Base-by-base conservation (phyloP, 2,797 vertebrate species). In the Urophycis tenuis region DNA sequence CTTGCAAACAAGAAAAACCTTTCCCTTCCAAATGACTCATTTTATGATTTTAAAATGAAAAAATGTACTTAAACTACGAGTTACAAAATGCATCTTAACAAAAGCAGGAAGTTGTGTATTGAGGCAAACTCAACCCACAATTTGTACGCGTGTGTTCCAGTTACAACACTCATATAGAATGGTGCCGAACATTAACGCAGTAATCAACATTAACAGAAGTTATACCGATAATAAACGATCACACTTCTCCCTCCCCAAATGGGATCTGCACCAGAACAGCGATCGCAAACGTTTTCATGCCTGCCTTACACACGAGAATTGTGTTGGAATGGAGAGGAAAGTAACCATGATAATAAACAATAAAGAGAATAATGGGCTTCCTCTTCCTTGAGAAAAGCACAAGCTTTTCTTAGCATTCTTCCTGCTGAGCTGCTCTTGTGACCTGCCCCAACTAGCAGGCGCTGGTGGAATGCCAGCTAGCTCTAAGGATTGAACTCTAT, bases 81-180 rank as follows among this genome's bases (percentile, higher is more conserved):
- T 25, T 25, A n/a, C 30, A 75, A 75, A 29, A 36, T 8, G 34
- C 34, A 72, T 0, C 64, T 7, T 72, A 80, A 90, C 87, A 90
- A 91, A 89, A 85, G 83, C 83, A 90, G 87, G 88, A 90, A 88
- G 77, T 75, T 77, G 25, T 77, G 0, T 83, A 85, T 85, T 88
- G 83, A 84, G 71, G 60, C 49, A 49, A 77, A 75, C 78, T n/a
- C 77, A 49, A 75, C 78, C 41, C 73, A 45, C 79, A 53, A 75
- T 80, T 81, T 83, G 77, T 71, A 72, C 79, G 70, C 69, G n/a
- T n/a, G n/a, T 74, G 72, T 74, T 29, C 76, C 69, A 75, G 30
- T 53, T 22, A 2, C 73, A 72, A 7, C 49, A 45, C 72, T 14
- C n/a, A 6, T 6, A n/a, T 67, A 67, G 5, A n/a, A 25, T 8